Evolutionary conservation across 2,113 vertebrate species (phyloP), one percentile per base, ranked within the genome.

Genomic region (Oncorhynchus keta): DNA sequence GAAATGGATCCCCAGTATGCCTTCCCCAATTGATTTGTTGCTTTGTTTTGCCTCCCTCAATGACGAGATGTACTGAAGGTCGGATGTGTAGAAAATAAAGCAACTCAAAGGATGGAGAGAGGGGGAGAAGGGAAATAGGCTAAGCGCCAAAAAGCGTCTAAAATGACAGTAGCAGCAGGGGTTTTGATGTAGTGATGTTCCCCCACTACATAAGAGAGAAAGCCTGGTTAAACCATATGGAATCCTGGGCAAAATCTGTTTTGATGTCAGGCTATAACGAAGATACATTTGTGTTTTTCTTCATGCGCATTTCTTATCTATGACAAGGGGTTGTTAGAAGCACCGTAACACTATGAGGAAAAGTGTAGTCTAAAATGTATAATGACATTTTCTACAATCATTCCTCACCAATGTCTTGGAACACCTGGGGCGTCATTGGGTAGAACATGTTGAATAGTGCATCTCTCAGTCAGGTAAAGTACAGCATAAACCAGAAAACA

Each of bases 11-110:
- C 78, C 59, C 49, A 45, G 26, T 72, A 55, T 67, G 70, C 59
- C 55, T 62, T 62, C 49, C 32, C 20, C 20, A 66, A 79, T 79
- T 82, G 81, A 79, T 76, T 76, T 76, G 74, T 51, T 75, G 80
- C 72, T 67, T 75, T 7, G 26, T 55, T 74, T 66, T 35, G 3
- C 22, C 68, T 75, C 61, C 73, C 45, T 71, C 76, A 78, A 67
- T 76, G 62, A 62, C n/a, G 51, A 28, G 49, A 67, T 13, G 18
- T 57, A 72, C 59, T 32, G 49, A 66, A 76, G 67, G 71, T 61
- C 71, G 55, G 55, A 66, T 78, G 65, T 28, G 59, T n/a, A 62
- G 59, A n/a, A 22, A 22, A 62, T 62, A 55, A 55, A 55, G n/a
- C n/a, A 62, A 22, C 6, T 62, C 2, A 16, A 24, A 62, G 6